These are phyloP conservation scores for Chaenodraco wilsoni DNA, from an alignment of 2,797 vertebrate genomes.

Conservation along the genomic window DNA sequence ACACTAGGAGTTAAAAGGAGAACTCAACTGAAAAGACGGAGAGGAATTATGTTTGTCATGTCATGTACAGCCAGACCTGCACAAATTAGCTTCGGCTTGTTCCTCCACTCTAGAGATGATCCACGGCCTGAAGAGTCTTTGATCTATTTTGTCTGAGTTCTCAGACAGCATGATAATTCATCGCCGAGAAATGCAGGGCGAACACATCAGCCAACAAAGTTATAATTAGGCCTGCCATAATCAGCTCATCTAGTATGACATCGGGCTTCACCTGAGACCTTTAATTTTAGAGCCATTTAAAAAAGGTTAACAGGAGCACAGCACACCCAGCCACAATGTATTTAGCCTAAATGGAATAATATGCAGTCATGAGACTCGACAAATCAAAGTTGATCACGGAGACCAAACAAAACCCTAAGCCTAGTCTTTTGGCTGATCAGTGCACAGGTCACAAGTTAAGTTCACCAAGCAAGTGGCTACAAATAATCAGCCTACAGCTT, in stretches of 20 bases:
- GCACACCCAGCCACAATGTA: conserved; percentile 58
- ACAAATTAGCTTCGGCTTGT: conserved; percentile 36
- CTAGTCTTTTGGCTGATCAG: conserved; percentile 45
- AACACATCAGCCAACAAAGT: conserved; percentile 74
- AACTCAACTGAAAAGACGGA: conserved; percentile 40
- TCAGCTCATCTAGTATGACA: conserved; percentile 78
- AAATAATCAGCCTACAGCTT: conserved; percentile 49
- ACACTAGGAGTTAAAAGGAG: conserved; percentile 40
- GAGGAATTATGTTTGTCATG: conserved; percentile 57
- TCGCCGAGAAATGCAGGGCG: conserved; percentile 53
- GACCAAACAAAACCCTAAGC: conserved; percentile 51
- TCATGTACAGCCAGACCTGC: conserved; percentile 48
- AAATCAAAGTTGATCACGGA: conserved; percentile 61
- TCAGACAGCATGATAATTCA: conserved; percentile 66
- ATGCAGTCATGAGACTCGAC: conserved; percentile 50
- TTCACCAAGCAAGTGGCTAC: conserved; percentile 50
- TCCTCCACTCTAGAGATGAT: conserved; percentile 51
- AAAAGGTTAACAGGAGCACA: conserved; percentile 76
- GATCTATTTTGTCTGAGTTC: conserved; percentile 68
- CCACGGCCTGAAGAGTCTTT: conserved; percentile 55
- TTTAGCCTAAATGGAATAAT: conserved; percentile 66
- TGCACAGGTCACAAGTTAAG: conserved; percentile 57
- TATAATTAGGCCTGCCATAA: conserved; percentile 79
- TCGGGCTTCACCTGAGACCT: conserved; percentile 79
- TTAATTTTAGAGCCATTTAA: conserved; percentile 80